phyloP scores from a whole-genome alignment of 2,797 vertebrate species.

The Acrocephalus scirpaceus region DNA sequence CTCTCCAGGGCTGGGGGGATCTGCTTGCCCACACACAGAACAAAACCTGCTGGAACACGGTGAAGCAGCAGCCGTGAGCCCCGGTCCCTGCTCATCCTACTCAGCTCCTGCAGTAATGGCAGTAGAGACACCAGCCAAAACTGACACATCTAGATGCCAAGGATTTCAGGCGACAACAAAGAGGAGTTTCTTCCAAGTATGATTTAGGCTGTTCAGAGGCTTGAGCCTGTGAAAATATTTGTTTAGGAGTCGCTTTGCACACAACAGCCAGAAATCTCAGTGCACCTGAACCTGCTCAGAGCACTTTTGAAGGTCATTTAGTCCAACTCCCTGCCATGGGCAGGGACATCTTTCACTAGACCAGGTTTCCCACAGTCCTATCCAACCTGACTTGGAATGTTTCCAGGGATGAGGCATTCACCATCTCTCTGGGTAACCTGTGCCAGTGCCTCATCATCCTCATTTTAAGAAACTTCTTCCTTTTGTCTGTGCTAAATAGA shows the following conservation, averaged over 20 bases:
- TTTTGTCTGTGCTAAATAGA: not conserved
- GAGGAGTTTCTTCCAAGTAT: not conserved
- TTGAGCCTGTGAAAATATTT: not conserved
- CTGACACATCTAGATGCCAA: not conserved
- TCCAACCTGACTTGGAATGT: not conserved
- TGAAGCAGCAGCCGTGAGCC: not conserved
- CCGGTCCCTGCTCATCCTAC: not conserved
- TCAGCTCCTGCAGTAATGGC: not conserved
- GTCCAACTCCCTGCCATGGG: not conserved
- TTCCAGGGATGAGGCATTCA: not conserved
- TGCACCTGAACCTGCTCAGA: not conserved
- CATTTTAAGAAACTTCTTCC: not conserved
- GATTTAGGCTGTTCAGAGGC: not conserved
- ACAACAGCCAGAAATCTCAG: not conserved
- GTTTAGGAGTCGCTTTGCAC: not conserved
- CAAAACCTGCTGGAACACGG: not conserved
- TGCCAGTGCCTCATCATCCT: not conserved
- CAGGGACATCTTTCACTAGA: not conserved
- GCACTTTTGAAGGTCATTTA: not conserved
- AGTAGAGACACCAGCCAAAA: not conserved
- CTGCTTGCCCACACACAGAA: not conserved
- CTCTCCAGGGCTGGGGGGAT: not conserved
- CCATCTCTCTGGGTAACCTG: not conserved
- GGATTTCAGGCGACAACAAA: not conserved
- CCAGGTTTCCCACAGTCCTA: not conserved